Evolutionary conservation across 2,888 invertebrate species (phyloP), one percentile per base, ranked within the genome.

Genomic region (Amphimallon solstitiale): DNA sequence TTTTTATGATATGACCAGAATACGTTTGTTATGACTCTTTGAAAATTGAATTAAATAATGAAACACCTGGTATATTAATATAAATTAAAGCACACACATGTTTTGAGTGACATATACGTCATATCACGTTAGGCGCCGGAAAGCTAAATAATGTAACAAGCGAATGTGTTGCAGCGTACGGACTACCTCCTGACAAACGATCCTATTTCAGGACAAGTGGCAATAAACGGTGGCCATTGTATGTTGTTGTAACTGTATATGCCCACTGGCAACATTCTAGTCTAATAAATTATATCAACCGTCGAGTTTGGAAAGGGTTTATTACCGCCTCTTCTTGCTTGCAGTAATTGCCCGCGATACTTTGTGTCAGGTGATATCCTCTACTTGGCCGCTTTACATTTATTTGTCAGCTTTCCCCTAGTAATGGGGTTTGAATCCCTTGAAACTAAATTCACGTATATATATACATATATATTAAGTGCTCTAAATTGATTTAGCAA

Each of bases 271-370:
- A 69, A 71, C 72, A 72, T 72, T 70, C 66, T 66, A 29, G 70
- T 56, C 60, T 72, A 72, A 72, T 72, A 71, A 72, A 71, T 71
- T 72, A 69, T 72, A 72, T 72, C 71, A 72, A 72, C 72, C 66
- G 69, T 29, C 29, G 29, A 29, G 29, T 29, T 29, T 29, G 7
- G 38, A 38, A 54, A 54, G 38, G 54, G 54, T 17, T 38, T 40
- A 38, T 38, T 19, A 12, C 17, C 54, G 19, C n/a, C n/a, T n/a
- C 35, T 12, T 2, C 38, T 21, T 6, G 10, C 9, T 17, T 35
- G 37, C 15, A 10, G n/a, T n/a, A n/a, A 35, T 29, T 29, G 29
- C 14, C 51, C 15, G 51, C 45, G 45, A 29, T 29, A 10, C 45
- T 19, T 17, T 19, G 19, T 19, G 19, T 45, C 45, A 45, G 45